phyloP scores from a whole-genome alignment of 2,797 vertebrate genomes.

The Alexandromys oeconomus region DNA sequence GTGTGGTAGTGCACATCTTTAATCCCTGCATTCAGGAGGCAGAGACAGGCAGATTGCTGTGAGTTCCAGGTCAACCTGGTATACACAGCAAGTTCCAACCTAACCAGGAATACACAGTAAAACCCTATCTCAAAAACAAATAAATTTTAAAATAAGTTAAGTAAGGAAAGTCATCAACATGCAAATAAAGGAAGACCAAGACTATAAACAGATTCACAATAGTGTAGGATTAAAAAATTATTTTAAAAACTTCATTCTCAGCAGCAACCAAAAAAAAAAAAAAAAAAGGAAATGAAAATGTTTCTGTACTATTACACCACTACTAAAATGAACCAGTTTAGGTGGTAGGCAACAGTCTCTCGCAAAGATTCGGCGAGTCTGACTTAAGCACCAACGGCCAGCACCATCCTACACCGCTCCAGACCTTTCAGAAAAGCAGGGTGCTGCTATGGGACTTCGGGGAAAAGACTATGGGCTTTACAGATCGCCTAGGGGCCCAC shows the following conservation, averaged over 20 bases:
- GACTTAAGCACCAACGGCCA: fast-evolving
- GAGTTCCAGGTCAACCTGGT: background rate
- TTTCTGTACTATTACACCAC: background rate
- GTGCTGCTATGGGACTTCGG: no score
- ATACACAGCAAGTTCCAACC: background rate
- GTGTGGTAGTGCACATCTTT: background rate
- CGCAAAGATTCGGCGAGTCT: background rate
- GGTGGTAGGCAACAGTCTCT: no score
- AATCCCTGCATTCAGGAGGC: background rate
- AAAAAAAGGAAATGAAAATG: background rate
- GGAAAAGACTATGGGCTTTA: background rate
- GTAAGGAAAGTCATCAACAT: background rate
- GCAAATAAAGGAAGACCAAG: background rate
- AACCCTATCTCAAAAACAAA: background rate
- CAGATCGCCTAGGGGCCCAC: background rate
- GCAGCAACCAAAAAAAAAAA: background rate
- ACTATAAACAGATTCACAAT: background rate
- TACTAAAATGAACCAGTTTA: background rate
- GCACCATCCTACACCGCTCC: no score
- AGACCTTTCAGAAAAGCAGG: background rate
- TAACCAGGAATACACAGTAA: background rate
- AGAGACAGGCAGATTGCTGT: background rate
- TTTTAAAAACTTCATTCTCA: background rate
- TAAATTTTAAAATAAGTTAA: background rate
- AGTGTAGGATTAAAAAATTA: background rate